Base-by-base conservation (phyloP, 2,113 vertebrate species). In the Patagioenas fasciata region DNA sequence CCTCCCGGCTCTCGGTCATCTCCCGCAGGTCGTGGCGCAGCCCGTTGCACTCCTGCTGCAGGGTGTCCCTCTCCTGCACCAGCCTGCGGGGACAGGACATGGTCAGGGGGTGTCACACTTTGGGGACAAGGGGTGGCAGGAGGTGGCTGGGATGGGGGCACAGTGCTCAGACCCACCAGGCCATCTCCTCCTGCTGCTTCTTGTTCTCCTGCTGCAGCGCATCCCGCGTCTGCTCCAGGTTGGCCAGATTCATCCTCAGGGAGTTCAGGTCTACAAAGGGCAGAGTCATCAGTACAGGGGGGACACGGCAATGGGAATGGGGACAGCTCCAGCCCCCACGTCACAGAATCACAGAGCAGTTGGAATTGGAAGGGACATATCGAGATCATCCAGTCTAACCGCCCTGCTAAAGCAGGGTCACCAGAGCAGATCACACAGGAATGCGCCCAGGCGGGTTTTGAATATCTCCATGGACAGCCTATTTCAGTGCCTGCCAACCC, bases 1-100 rank as follows among this genome's bases (percentile, higher is more conserved):
- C 99, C 98, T 99, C 99, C 28, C 98, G 97, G 93, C 98, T 98
- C 86, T 99, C 99, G 2, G 47, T 91, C 7, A 97, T 91, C 36
- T 98, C 98, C 44, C 80, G 91, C 14, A 97, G 92, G 69, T 98
- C 98, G 92, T 88, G 95, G 80, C 89, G 67, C 57, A 97, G 87
- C 56, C 88, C 89, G 2, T 86, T 64, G 29, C 95, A 70, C 6
- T 79, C 88, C 38, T 19, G 95, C 86, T 95, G 95, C 72, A 97
- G 85, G 13, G 15, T 23, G 16, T 75, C 94, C 77, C 91, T 93
- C 64, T 97, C 95, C 88, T 3, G 61, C 0, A 87, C 88, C 97
- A 98, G 94, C 72, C 98, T 98, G 88, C 3, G 15, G 56, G 29
- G 44, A 15, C 1, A 2, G 47, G 34, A 61, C 6, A 6, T 25